Percentiles rank a stretch among this genome's conserved stretches.
Evolutionary conservation across 2,113 vertebrate genomes (phyloP).

Genomic region (Argyrosomus japonicus): DNA sequence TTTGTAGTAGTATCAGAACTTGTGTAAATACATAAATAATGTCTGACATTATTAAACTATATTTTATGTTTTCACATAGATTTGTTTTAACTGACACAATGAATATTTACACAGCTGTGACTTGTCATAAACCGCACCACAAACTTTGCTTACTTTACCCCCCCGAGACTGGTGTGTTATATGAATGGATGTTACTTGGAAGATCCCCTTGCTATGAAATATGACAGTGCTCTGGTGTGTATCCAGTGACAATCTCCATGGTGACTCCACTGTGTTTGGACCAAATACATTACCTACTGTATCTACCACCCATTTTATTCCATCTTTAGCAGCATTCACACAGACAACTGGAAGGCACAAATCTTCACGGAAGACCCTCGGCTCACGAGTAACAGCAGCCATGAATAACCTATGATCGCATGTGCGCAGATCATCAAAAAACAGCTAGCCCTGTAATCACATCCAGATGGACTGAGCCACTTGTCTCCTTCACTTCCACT

Average conservation of each 20-base stretch:
- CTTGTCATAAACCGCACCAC: background rate
- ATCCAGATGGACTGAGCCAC: slow-evolving; percentile 69
- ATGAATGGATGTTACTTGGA: slow-evolving; percentile 26
- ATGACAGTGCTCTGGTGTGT: slow-evolving; percentile 39
- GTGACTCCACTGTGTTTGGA: slow-evolving; percentile 51
- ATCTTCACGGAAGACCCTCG: slow-evolving; percentile 53
- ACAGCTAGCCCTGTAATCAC: slow-evolving; percentile 58
- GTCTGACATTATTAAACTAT: background rate
- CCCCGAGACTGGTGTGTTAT: background rate
- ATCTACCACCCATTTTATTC: slow-evolving; percentile 34
- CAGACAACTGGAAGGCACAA: slow-evolving; percentile 49
- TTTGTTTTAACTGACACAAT: background rate
- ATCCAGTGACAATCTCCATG: slow-evolving; percentile 50
- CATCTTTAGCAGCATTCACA: slow-evolving; percentile 46
- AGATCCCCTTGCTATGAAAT: slow-evolving; percentile 12
- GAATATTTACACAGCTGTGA: background rate
- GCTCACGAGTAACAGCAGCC: slow-evolving; percentile 19
- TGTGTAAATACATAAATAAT: background rate
- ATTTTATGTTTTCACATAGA: no score
- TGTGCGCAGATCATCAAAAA: slow-evolving; percentile 49
- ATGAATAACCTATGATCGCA: slow-evolving; percentile 64
- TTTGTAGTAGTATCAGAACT: background rate
- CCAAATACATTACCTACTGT: slow-evolving; percentile 44
- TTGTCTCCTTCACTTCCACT: slow-evolving; percentile 16
- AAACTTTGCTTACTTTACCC: background rate